Evolutionary conservation across 2,888 invertebrate species (phyloP).

Genomic region (Synergus itoensis): DNA sequence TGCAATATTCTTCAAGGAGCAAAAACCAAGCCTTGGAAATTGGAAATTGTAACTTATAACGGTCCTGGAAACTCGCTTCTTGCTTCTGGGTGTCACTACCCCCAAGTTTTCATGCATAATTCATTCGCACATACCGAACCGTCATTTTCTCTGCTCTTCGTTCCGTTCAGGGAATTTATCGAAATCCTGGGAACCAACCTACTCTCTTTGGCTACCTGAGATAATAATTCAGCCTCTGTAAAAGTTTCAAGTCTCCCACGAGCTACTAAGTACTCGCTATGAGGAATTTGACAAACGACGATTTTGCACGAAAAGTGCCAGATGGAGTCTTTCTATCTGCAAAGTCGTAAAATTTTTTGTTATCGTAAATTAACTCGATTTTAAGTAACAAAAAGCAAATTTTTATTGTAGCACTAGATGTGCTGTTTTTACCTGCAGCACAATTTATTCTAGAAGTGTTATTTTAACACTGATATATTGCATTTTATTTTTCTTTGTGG

Average conservation of each 20-base stretch:
- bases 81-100: constrained; percentile 42
- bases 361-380: too few relatives aligned
- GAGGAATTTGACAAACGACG: neutral
- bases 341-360: too few relatives aligned
- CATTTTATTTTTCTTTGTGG: too few relatives aligned
- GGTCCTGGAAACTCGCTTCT: constrained; percentile 3
- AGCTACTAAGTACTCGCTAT: neutral
- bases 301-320: neutral
- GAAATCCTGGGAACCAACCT: constrained; percentile 42
- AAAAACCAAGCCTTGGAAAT: neutral
- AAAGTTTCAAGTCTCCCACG: constrained; percentile 38
- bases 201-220: constrained; percentile 33
- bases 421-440: too few relatives aligned
- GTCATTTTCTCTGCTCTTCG: constrained; percentile 53
- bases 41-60: constrained; percentile 22
- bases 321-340: too few relatives aligned
- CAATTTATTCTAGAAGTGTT: too few relatives aligned
- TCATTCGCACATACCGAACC: constrained; percentile 64
- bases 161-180: constrained; percentile 52
- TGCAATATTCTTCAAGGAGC: neutral
- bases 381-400: too few relatives aligned
- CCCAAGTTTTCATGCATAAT: constrained; percentile 66
- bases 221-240: constrained; percentile 33
- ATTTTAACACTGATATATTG: too few relatives aligned
- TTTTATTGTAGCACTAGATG: too few relatives aligned